These are phyloP conservation scores for Ancistrus triradiatus DNA, from an alignment of 2,113 vertebrate genomes.

Conservation along the genomic window DNA sequence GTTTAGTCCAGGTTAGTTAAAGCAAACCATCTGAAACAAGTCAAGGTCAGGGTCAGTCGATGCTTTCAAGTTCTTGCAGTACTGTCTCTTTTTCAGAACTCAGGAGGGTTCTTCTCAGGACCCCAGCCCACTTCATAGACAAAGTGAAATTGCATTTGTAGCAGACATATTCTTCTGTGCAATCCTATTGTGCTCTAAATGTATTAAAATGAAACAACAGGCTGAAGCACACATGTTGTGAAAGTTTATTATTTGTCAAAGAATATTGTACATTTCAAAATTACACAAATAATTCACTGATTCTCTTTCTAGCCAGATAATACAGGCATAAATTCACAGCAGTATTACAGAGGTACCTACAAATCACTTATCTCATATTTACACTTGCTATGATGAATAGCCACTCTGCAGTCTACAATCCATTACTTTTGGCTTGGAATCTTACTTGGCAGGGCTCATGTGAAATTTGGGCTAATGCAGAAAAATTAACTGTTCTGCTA, in stretches of 20 bases:
- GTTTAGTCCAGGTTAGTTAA: constrained; percentile 42
- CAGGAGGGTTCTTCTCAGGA: neutral
- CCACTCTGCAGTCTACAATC: no score
- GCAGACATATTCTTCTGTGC: neutral
- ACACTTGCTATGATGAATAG: no score
- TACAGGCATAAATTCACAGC: no score
- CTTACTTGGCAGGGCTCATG: no score
- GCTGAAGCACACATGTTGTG: no score
- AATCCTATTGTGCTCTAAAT: neutral
- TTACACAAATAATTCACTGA: neutral
- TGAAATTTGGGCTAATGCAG: neutral
- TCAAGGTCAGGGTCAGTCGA: constrained; percentile 35
- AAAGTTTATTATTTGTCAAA: no score
- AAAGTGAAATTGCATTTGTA: constrained; percentile 3
- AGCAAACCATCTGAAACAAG: constrained; percentile 43
- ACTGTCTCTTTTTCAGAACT: neutral
- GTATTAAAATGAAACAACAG: no score
- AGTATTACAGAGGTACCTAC: no score
- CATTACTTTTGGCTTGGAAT: no score
- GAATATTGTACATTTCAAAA: neutral
- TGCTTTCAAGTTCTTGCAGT: constrained; percentile 28
- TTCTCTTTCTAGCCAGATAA: no score
- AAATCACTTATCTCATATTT: no score
- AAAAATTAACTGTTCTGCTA: neutral
- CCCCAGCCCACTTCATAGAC: constrained; percentile 5